A percentile compares a stretch with the other conserved stretches of the same genome.
These are phyloP conservation scores for Sphaerophoria taeniata DNA, from an alignment of 2,888 invertebrate genomes.

Conservation along the genomic window DNA sequence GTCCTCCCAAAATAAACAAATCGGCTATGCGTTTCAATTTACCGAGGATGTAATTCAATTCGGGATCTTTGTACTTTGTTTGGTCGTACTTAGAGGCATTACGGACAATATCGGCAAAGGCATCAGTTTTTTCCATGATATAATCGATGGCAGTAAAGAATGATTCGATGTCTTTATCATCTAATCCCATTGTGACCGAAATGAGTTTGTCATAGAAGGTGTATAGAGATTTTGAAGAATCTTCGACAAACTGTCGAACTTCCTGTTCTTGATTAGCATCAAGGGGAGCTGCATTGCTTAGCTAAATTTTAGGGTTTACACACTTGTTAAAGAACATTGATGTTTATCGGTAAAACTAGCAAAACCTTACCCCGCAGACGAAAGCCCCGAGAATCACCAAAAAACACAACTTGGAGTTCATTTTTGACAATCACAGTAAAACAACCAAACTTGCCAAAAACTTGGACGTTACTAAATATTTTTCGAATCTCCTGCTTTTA, in stretches of 20 bases:
- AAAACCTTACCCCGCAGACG: not conserved
- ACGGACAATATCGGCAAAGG: not conserved
- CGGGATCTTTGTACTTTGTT: constrained; percentile 7
- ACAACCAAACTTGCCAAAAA: not conserved
- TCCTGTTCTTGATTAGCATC: constrained; percentile 16
- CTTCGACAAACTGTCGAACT: constrained; percentile 14
- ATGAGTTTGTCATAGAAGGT: not conserved
- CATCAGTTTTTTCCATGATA: not conserved
- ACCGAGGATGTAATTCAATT: not conserved
- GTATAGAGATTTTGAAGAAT: not conserved
- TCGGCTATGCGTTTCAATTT: not conserved
- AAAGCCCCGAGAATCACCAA: not conserved
- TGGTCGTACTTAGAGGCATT: not conserved
- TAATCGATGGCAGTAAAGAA: not conserved
- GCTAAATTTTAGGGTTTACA: not conserved
- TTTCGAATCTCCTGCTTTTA: not conserved
- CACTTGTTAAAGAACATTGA: not conserved
- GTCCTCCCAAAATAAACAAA: not conserved
- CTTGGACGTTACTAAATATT: not conserved
- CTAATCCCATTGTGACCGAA: not conserved
- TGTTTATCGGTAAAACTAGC: not conserved
- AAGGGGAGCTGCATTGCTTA: constrained; percentile 4
- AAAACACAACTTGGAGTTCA: not conserved
- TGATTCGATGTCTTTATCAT: not conserved
- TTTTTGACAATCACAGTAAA: not conserved